phyloP scores from a whole-genome alignment of 2,797 vertebrate species.

The Streptopelia turtur region DNA sequence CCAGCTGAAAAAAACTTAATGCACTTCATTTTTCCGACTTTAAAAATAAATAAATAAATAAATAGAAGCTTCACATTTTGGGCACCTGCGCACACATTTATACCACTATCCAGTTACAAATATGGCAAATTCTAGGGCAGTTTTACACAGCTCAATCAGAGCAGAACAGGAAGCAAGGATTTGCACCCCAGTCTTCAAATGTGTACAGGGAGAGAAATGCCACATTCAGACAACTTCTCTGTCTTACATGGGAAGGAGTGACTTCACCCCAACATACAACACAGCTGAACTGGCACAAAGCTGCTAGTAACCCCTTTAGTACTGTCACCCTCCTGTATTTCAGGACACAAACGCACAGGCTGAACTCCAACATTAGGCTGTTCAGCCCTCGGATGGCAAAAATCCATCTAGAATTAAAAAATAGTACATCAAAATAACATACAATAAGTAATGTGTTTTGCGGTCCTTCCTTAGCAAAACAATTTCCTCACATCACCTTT shows the following conservation, averaged over 20 bases:
- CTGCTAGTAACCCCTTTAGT: not conserved
- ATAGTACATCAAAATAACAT: not conserved
- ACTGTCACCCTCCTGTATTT: not conserved
- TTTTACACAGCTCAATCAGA: not conserved
- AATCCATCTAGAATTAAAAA: not conserved
- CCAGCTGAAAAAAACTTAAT: not conserved
- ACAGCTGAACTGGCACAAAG: not conserved
- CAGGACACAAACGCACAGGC: not conserved
- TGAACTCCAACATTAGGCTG: not conserved
- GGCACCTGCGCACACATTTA: not conserved
- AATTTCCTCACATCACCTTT: slow-evolving; percentile 50
- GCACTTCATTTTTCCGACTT: not conserved
- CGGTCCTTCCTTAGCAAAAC: not conserved
- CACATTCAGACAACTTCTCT: not conserved
- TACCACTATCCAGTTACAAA: not conserved
- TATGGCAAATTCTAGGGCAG: not conserved
- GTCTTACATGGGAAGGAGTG: not conserved
- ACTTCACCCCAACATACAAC: not conserved
- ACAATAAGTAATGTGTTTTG: not conserved
- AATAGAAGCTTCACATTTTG: not conserved
- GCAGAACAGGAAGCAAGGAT: not conserved
- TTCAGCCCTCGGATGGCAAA: not conserved
- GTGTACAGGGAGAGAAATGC: not conserved
- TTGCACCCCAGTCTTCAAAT: not conserved
- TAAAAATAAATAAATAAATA: too few species aligned